Evolutionary conservation across 2,888 invertebrate species (phyloP).

Genomic region (Eulithis testata): DNA sequence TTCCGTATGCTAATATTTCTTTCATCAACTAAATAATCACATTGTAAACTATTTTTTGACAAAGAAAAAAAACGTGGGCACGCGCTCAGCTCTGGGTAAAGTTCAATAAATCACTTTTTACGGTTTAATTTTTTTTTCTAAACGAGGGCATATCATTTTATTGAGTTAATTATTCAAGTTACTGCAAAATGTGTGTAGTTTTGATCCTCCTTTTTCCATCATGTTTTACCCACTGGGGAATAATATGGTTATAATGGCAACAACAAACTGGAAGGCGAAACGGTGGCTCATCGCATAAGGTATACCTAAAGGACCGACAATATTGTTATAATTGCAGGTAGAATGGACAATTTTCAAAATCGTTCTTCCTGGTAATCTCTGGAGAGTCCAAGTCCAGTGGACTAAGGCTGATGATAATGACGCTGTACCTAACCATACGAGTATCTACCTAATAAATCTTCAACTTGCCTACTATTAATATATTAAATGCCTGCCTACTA

Average conservation of each 20-base stretch:
- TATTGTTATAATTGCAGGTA: no score
- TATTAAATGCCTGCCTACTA: slow-evolving; percentile 27
- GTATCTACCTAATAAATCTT: slow-evolving; percentile 13
- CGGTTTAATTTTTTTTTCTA: slow-evolving; percentile 6
- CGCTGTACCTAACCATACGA: not conserved
- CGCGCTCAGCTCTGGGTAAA: slow-evolving; percentile 60
- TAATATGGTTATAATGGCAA: no score
- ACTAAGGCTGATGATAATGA: no score
- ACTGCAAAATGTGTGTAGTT: no score
- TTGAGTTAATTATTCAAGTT: not conserved
- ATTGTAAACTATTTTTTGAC: slow-evolving; percentile 61
- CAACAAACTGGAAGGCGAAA: no score
- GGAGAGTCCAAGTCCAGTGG: no score
- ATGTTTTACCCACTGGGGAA: no score
- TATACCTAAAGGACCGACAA: no score
- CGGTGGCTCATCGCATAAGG: no score
- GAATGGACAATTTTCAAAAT: no score
- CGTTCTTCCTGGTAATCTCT: no score
- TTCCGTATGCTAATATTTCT: slow-evolving; percentile 71
- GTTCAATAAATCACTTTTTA: slow-evolving; percentile 38
- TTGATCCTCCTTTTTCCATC: no score
- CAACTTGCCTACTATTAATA: slow-evolving; percentile 15
- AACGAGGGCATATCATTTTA: not conserved
- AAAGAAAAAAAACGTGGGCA: slow-evolving; percentile 74
- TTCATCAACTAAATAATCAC: slow-evolving; percentile 53